Base-by-base conservation (phyloP, 2,888 invertebrate species). In the Crocallis elinguaria region DNA sequence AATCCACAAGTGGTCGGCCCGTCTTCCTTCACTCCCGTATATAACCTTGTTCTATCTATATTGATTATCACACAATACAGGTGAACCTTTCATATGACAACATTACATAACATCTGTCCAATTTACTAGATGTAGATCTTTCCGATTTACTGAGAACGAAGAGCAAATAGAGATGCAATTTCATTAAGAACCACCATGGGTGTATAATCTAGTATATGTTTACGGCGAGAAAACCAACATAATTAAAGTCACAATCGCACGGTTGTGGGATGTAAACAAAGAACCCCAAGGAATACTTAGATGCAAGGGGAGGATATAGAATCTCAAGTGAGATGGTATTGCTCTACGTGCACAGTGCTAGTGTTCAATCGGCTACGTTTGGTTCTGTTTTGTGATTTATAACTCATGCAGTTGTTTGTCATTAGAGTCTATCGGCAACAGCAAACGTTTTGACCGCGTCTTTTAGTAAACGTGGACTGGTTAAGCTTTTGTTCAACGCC, bases 1-100 rank as follows among this genome's bases (percentile, higher is more conserved):
- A 77, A 83, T 86, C 90, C 88, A 91, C 90, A 90, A 90, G 90
- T 90, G 89, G 90, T 90, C 81, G 87, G 66, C 77, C 80, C 79
- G 78, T 76, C 75, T 79, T 79, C 73, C 68, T 67, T 74, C 75
- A 73, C 66, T 72, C 67, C 70, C 60, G 55, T 67, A 57, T 69
- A 57, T 71, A 62, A 67, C 67, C 51, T 53, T 53, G 41, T 35
- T 29, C 14, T 39, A 32, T 38, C 11, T 21, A 17, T 19, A 45
- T 41, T 1, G n/a, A 32, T 12, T 29, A 37, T 27, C 29, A 49
- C 13, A 32, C n/a, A 25, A 12, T 38, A 16, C 9, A 30, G 21
- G 14, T 32, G 11, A 32, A 12, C 32, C 3, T 17, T 30, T 11
- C 0, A 17, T n/a, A 13, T 7, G 14, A n/a, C 6, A 21, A 9